Evolutionary conservation across 2,888 invertebrate species (phyloP).

Genomic region (Cosmia trapezina): DNA sequence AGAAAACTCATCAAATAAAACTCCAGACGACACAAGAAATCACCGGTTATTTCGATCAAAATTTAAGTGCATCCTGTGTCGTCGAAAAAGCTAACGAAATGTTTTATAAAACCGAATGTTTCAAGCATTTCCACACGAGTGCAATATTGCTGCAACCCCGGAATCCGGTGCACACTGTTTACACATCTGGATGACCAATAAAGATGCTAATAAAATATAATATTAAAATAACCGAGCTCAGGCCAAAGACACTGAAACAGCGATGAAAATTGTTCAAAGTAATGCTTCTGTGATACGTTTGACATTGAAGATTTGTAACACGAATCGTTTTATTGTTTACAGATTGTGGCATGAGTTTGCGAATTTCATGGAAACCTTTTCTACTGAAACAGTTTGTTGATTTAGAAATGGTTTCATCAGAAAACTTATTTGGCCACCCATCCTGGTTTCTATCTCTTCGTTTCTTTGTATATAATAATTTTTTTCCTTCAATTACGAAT

Average conservation of each 20-base stretch:
- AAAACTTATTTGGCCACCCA: neutral
- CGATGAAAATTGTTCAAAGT: constrained; percentile 46
- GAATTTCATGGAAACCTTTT: constrained; percentile 27
- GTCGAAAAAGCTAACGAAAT: constrained; percentile 62
- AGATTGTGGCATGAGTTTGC: constrained; percentile 36
- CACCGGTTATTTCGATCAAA: constrained; percentile 61
- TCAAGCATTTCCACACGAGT: constrained; percentile 65
- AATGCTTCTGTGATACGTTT: constrained; percentile 40
- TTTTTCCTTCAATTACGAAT: neutral
- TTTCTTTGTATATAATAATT: constrained; percentile 7
- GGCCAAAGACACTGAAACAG: constrained; percentile 64
- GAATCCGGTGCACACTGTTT: constrained; percentile 79
- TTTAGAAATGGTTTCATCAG: constrained; percentile 5
- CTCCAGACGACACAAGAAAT: constrained; percentile 50
- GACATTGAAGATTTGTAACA: constrained; percentile 49
- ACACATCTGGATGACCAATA: constrained; percentile 83
- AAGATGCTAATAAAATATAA: constrained; percentile 79
- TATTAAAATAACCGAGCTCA: constrained; percentile 76
- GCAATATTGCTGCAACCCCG: constrained; percentile 70
- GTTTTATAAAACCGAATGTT: constrained; percentile 63
- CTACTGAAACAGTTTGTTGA: constrained; percentile 2
- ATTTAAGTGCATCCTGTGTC: constrained; percentile 64
- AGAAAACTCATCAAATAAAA: constrained; percentile 32
- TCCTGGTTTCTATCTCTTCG: constrained; percentile 21
- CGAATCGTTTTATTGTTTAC: constrained; percentile 50